Percentiles rank a stretch among this genome's conserved stretches.
phyloP scores from a whole-genome alignment of 2,888 invertebrate species.

The Ditylenchus weischeri region DNA sequence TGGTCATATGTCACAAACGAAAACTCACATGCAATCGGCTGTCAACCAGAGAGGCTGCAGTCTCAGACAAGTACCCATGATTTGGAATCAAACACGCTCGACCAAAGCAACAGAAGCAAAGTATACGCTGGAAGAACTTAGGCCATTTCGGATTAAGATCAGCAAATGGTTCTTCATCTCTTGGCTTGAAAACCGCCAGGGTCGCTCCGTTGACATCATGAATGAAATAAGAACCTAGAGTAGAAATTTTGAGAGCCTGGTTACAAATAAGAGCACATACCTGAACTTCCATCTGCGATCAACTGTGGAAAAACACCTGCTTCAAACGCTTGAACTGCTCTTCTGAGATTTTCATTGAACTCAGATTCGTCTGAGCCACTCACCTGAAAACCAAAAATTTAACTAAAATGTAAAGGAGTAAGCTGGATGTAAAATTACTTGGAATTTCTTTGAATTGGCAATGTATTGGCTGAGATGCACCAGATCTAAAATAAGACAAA shows the following conservation, averaged over 20 bases:
- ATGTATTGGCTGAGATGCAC: slow-evolving; percentile 4
- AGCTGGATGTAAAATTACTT: neutral
- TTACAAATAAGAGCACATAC: slow-evolving; percentile 13
- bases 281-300: slow-evolving; percentile 49
- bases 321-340: slow-evolving; percentile 45
- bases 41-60: slow-evolving; percentile 95
- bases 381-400: slow-evolving; percentile 8
- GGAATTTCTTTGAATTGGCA: slow-evolving; percentile 2
- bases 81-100: slow-evolving; percentile 95
- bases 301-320: slow-evolving; percentile 43
- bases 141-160: slow-evolving; percentile 98
- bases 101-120: slow-evolving; percentile 88
- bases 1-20: neutral
- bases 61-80: slow-evolving; percentile 95
- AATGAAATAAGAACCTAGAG: slow-evolving; percentile 94
- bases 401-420: neutral
- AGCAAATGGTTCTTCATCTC: slow-evolving; percentile 98
- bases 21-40: slow-evolving; percentile 66
- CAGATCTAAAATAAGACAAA: neutral
- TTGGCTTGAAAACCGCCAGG: slow-evolving; percentile 95
- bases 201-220: slow-evolving; percentile 75
- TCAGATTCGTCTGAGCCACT: slow-evolving; percentile 25
- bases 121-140: slow-evolving; percentile 84
- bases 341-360: slow-evolving; percentile 32
- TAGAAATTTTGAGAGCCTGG: neutral